Evolutionary conservation across 2,113 vertebrate species (phyloP).

Genomic region (Nibea coibor): DNA sequence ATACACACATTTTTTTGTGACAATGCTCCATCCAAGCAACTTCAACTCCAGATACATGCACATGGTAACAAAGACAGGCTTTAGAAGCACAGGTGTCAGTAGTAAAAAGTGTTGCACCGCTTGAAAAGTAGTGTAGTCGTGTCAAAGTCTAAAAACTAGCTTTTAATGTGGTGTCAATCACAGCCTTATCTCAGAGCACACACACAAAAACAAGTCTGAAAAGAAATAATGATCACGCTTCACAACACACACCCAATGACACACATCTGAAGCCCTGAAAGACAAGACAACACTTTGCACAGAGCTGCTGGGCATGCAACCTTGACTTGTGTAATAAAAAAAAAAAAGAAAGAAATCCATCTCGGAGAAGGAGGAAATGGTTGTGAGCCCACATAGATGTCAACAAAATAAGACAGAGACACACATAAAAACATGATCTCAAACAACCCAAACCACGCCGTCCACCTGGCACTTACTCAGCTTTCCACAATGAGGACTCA

Average conservation of each 20-base stretch:
- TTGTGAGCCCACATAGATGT: conserved; percentile 32
- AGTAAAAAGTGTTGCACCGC: conserved; percentile 3
- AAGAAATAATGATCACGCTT: conserved; percentile 57
- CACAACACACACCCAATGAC: conserved; percentile 15
- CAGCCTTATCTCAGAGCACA: conserved; percentile 17
- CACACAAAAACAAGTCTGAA: conserved; percentile 34
- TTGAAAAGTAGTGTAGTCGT: conserved; percentile 21
- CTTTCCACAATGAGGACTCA: conserved; percentile 40
- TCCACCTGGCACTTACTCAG: conserved; percentile 27
- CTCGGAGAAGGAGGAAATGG: conserved; percentile 15
- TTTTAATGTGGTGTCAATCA: conserved; percentile 51
- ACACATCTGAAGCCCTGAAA: conserved; percentile 22
- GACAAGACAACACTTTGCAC: conserved; percentile 2
- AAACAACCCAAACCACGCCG: conserved; percentile 20
- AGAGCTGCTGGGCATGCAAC: conserved; percentile 29
- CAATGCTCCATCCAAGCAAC: conserved; percentile 42
- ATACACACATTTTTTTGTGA: conserved; percentile 27
- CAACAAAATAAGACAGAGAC: conserved; percentile 34
- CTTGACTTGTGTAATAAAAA: conserved; percentile 27
- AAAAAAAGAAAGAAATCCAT: conserved; percentile 14
- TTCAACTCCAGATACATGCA: conserved; percentile 26
- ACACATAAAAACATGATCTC: conserved; percentile 23
- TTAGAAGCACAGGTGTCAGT: conserved; percentile 41
- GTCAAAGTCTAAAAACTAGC: conserved; percentile 22
- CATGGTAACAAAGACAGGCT: conserved; percentile 41